Evolutionary conservation across 2,888 invertebrate species (phyloP).

Genomic region (Entomobrya proxima): DNA sequence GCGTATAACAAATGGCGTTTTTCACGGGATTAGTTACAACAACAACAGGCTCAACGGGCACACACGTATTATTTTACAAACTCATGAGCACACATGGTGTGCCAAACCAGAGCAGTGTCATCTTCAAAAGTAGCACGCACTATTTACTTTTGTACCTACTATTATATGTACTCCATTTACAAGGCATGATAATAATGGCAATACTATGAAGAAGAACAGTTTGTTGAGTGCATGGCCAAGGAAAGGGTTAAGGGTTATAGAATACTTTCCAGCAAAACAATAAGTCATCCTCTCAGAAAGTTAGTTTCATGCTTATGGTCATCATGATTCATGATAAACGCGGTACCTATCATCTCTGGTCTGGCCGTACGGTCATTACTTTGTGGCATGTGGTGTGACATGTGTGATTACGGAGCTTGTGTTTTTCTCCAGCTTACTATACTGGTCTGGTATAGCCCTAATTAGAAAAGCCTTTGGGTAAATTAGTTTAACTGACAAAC

Average conservation of each 20-base stretch:
- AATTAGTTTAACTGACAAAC: constrained; percentile 66
- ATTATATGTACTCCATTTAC: not conserved
- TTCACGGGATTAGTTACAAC: constrained; percentile 22
- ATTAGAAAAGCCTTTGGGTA: constrained; percentile 67
- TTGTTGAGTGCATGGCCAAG: not conserved
- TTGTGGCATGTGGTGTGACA: constrained; percentile 10
- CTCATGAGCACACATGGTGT: constrained; percentile 52
- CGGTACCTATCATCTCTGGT: constrained; percentile 43
- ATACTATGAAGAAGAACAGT: not conserved
- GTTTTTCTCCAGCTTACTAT: not conserved
- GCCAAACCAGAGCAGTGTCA: constrained; percentile 37
- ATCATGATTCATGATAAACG: constrained; percentile 22
- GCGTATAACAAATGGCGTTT: constrained; percentile 49
- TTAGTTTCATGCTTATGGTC: constrained; percentile 17
- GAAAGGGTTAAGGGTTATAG: constrained; percentile 15
- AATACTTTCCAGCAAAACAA: constrained; percentile 45
- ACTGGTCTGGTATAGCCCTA: constrained; percentile 11
- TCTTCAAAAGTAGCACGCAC: not conserved
- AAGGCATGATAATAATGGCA: not conserved
- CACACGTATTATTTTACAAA: constrained; percentile 9
- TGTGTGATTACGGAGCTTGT: not conserved
- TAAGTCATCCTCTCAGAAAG: constrained; percentile 47
- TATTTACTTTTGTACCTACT: not conserved
- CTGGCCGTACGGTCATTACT: constrained; percentile 4
- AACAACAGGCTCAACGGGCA: not conserved